Base-by-base conservation (phyloP, 2,888 invertebrate genomes). In the Chloroclystis v-ata region DNA sequence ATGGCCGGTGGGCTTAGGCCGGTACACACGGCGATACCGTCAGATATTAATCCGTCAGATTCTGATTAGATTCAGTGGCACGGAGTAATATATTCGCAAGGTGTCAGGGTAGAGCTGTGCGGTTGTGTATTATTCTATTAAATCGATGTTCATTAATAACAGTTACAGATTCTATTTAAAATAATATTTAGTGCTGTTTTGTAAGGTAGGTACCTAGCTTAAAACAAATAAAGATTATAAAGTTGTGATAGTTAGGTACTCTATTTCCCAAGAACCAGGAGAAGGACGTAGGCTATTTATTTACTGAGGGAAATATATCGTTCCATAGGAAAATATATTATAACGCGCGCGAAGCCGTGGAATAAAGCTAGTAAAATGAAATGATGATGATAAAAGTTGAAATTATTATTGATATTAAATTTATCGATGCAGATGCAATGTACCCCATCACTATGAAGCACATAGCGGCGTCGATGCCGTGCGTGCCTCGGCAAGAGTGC, bases 41-140 rank as follows among this genome's bases (percentile, higher is more conserved):
- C 67, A 74, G 82, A 82, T 84, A 82, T 82, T 85, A 84, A 85
- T 85, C 85, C 82, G 72, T 80, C 82, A 78, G 82, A 81, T 85
- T 65, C 75, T 83, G 85, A 86, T 85, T 83, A 86, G 83, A 86
- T 84, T 86, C 84, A 76, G 79, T 69, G 79, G 84, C 85, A 85
- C 83, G 85, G 69, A 79, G 82, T 82, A 80, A 81, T 84, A 76
- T 82, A 82, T 81, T 80, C 75, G 67, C 56, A 82, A 85, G 84
- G 84, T 85, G 84, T 75, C 72, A 41, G 35, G 42, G 38, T 61
- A 66, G 65, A 49, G 60, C 48, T 43, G 52, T 40, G 29, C 20
- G 11, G 11, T 13, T 14, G 16, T 20, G 26, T 29, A 20, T 12
- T n/a, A 10, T 39, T 37, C 13, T 45, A 61, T 74, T 66, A 69